Evolutionary conservation across 1,140 invertebrate species (phyloP), one percentile per base, ranked within the genome.

Genomic region (Brachionus koreanus): DNA sequence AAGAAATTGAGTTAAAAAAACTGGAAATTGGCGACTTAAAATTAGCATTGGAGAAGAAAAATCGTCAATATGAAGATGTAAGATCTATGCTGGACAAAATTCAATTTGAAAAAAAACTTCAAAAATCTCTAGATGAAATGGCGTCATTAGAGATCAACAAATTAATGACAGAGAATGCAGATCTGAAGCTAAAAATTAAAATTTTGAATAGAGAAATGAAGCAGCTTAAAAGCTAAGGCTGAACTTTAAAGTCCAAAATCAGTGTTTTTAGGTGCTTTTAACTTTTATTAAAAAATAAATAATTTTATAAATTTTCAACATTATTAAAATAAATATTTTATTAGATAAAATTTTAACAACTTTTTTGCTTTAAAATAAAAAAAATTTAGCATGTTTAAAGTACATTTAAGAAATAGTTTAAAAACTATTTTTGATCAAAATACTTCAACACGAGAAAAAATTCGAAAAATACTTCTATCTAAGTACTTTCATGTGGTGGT

Each of bases 401-500:
- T 29, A 3, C 3, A 29, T 29, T 29, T 29, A 29, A 29, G 29
- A 29, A 3, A 29, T 29, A 29, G 1, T 29, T 3, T 29, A 29
- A 29, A 29, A 29, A 29, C 29, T 29, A 29, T 29, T 29, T 29
- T 29, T 29, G 76, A 57, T 12, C 52, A 79, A 7, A 57, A 65
- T 43, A 23, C 35, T 19, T 19, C 49, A 12, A 12, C 19, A 13
- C 23, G 9, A 16, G 76, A 79, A 65, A 57, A 43, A 43, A 79
- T 79, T 37, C 46, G 61, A 42, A 79, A 42, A 29, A 23, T 65
- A 10, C 49, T 79, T 4, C 23, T 65, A 19, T 79, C 76, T 16
- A 79, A 65, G 43, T 79, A 79, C 19, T 23, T 79, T 29, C 76
- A 79, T 65, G 37, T 79, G 33, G 33, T 19, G 12, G n/a, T 79